Evolutionary conservation across 2,888 invertebrate genomes (phyloP).

Genomic region (Margaritifera margaritifera): DNA sequence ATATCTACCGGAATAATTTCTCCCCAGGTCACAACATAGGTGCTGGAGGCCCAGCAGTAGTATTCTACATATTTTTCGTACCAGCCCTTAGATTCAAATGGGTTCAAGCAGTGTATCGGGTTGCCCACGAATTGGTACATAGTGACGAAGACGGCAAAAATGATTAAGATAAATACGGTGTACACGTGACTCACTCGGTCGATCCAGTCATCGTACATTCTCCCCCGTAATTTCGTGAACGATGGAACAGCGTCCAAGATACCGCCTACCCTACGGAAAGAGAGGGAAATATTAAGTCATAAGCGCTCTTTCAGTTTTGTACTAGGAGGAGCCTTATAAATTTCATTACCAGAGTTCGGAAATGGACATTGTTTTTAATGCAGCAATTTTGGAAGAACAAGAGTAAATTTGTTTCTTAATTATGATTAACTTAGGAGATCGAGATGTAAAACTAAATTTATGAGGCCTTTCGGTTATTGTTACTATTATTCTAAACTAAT

Average conservation of each 20-base stretch:
- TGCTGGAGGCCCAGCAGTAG: slow-evolving; percentile 57
- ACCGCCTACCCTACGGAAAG: slow-evolving; percentile 15
- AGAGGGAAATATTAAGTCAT: not conserved
- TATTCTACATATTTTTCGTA: slow-evolving; percentile 54
- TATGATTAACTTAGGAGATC: too few species aligned
- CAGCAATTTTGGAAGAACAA: too few species aligned
- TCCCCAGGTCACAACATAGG: slow-evolving; percentile 49
- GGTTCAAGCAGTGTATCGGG: slow-evolving; percentile 59
- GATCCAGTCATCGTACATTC: slow-evolving; percentile 55
- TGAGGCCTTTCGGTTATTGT: too few species aligned
- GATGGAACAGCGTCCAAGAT: slow-evolving; percentile 40
- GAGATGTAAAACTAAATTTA: too few species aligned
- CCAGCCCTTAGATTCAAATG: slow-evolving; percentile 44
- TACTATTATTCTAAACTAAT: too few species aligned
- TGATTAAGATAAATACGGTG: slow-evolving; percentile 50
- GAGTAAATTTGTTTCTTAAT: too few species aligned
- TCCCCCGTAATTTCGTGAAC: slow-evolving; percentile 48
- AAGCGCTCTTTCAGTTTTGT: not conserved
- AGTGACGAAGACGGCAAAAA: slow-evolving; percentile 58
- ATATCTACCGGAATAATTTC: slow-evolving; percentile 47
- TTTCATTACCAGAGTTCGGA: too few species aligned
- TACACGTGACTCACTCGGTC: slow-evolving; percentile 56
- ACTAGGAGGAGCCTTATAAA: too few species aligned
- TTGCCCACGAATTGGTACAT: slow-evolving; percentile 57
- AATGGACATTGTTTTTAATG: too few species aligned